Evolutionary conservation across 2,797 vertebrate genomes (phyloP), one percentile per base, ranked within the genome.

Genomic region (Austrolebias charrua): DNA sequence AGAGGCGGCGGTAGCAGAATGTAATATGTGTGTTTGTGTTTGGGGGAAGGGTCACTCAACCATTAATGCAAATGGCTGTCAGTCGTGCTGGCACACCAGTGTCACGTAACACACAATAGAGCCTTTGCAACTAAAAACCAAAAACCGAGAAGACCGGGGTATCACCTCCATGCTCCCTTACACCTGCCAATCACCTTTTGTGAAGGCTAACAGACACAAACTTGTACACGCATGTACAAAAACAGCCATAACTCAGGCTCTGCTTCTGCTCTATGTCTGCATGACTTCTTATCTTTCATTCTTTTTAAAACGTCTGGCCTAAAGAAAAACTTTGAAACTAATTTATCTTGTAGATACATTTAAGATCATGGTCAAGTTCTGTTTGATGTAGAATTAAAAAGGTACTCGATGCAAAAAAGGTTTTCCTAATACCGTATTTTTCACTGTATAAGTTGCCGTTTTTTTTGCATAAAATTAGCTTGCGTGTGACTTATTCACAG

Each of bases 41-140:
- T 38, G 51, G 71, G 78, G 62, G n/a, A 60, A 63, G 63, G 64
- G 60, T 66, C 24, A 49, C 57, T 61, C 63, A 63, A 70, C 71
- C 14, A 44, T 75, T 78, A 78, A 79, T 85, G 80, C 72, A 86
- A 90, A 83, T 73, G 62, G 66, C 4, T 67, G 75, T 75, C 71
- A 71, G 80, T 65, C 16, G 54, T 66, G 58, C 50, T 19, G 63
- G 77, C 69, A 60, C 54, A 70, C 70, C 57, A 86, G 86, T 86
- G 85, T 91, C 86, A 82, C 77, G 57, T 84, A 85, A 65, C 84
- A 84, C 66, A 83, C 73, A 81, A 86, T 63, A 78, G 69, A 80
- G 57, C 62, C 82, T 75, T 67, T 79, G 79, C 74, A 84, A 87
- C 80, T 75, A 79, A 88, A 90, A 89, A 84, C 85, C 81, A 72